phyloP scores from a whole-genome alignment of 2,888 invertebrate genomes.

The Chaitophorus viminalis region DNA sequence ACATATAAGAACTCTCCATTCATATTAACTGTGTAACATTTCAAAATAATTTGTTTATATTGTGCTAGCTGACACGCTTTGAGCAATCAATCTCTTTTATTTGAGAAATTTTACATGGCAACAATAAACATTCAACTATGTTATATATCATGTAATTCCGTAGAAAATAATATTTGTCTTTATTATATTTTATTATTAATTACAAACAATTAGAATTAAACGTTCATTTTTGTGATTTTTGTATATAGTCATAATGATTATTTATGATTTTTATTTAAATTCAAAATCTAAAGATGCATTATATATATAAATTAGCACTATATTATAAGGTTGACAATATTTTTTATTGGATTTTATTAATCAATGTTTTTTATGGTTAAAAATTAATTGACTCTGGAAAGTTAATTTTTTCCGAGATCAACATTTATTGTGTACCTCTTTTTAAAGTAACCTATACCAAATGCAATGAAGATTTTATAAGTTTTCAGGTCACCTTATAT shows the following conservation, averaged over 20 bases:
- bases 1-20: not conserved
- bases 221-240: not conserved
- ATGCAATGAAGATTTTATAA: slow-evolving; percentile 55
- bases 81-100: not conserved
- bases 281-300: not conserved
- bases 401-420: slow-evolving; percentile 20
- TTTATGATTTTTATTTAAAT: too few relatives aligned
- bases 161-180: not conserved
- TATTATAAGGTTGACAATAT: not conserved
- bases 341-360: slow-evolving; percentile 37
- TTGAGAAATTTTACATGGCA: not conserved
- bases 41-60: slow-evolving; percentile 8
- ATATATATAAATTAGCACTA: not conserved
- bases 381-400: slow-evolving; percentile 27
- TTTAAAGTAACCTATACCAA: not conserved
- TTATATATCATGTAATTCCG: not conserved
- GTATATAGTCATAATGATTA: not conserved
- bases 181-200: too few relatives aligned
- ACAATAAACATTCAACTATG: not conserved
- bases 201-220: not conserved
- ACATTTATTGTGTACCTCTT: slow-evolving; percentile 2
- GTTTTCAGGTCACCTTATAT: slow-evolving; percentile 20
- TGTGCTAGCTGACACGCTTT: not conserved
- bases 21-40: not conserved
- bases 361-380: slow-evolving; percentile 13